Evolutionary conservation across 1,140 invertebrate species (phyloP), one percentile per base, ranked within the genome.

Genomic region (Cotesia vestalis): DNA sequence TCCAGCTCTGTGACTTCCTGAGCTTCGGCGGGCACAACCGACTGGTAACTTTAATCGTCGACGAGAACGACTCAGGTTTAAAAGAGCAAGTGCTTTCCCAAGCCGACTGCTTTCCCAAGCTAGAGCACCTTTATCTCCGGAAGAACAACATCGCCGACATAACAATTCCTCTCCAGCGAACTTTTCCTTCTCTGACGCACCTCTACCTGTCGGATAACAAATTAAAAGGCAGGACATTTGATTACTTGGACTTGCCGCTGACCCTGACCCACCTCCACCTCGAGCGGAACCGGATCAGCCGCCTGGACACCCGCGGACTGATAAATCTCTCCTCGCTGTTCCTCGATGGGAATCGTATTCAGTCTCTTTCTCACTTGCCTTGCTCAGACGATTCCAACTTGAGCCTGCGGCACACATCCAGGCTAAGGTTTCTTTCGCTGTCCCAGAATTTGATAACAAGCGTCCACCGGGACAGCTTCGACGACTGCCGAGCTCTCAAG

Each of bases 121-220:
- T 86, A 6, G 67, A 80, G 34, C 69, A 81, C 14, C 64, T 86
- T 3, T 82, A 84, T 11, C 35, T 86, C 0, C 75, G 80, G 4
- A 76, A 77, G 14, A 79, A 81, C 51, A 35, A 52, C 0, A 46
- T 85, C 0, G 38, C 69, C 9, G 55, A 53, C 1, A 52, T 85
- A 1, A 73, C 67, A 17, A 71, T 82, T 34, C 77, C 75, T 0
- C 46, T 82, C 0, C 66, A 40, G 17, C 74, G 51, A 1, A 73
- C 75, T 12, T 81, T 80, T 17, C 85, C 84, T 0, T 51, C 6
- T 4, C 46, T 86, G 9, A 80, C 69, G 0, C 78, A 79, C 34
- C 74, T 86, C 0, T 78, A 82, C 14, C 59, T 86, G 0, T 81
- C 79, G 0, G 81, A 83, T 52, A 85, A 86, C 57, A 69, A 59